A percentile compares a stretch with the other conserved stretches of the same genome.
These are phyloP conservation scores for Palythoa caribaeorum DNA, from an alignment of 92 coral and sea anemone species.

Conservation along the genomic window DNA sequence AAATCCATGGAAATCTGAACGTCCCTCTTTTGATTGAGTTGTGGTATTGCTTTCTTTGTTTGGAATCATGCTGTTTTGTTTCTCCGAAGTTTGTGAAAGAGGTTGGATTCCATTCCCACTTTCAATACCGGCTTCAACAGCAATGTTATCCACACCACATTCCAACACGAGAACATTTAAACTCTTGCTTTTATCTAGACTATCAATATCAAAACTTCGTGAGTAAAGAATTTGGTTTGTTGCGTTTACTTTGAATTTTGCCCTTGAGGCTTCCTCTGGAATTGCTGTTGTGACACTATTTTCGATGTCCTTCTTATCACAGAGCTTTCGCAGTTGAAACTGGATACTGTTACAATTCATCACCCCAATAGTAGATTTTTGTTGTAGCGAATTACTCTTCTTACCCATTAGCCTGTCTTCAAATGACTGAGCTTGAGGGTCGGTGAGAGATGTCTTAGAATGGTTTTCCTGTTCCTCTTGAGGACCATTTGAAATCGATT, in stretches of 20 bases:
- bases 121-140: constrained; percentile 87
- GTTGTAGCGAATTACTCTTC: not conserved
- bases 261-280: constrained; percentile 81
- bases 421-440: not conserved
- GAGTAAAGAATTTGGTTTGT: constrained; percentile 72
- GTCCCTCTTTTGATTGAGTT: constrained; percentile 16
- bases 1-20: constrained; percentile 64
- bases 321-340: constrained; percentile 87
- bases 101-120: constrained; percentile 80
- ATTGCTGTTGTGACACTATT: constrained; percentile 95
- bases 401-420: constrained; percentile 38
- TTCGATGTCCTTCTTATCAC: constrained; percentile 89
- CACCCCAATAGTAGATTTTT: constrained; percentile 64
- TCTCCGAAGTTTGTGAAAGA: constrained; percentile 58
- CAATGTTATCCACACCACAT: constrained; percentile 88
- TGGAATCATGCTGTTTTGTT: constrained; percentile 38
- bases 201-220: constrained; percentile 63
- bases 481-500: not conserved
- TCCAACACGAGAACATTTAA: constrained; percentile 90
- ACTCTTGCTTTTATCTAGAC: constrained; percentile 54
- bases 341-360: constrained; percentile 84
- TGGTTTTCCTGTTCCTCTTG: constrained; percentile 2
- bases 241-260: constrained; percentile 81
- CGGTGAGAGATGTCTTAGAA: constrained; percentile 42
- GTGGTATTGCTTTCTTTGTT: not conserved